Evolutionary conservation across 2,797 vertebrate species (phyloP).

Genomic region (Chloroceryle inda): DNA sequence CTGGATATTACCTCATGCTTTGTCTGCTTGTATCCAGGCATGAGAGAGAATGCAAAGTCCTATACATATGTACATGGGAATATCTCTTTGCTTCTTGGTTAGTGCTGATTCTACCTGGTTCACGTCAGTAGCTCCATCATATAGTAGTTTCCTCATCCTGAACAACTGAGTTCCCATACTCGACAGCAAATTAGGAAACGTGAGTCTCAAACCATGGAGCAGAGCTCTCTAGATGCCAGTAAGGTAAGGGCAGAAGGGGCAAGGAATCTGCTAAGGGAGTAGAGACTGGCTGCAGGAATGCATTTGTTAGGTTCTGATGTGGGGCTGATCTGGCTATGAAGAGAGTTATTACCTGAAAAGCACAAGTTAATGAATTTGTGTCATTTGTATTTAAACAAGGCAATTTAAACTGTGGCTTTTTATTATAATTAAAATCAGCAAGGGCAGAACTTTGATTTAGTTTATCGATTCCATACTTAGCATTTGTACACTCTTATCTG

Average conservation of each 20-base stretch:
- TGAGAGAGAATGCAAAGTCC: background rate
- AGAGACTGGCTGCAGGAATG: background rate
- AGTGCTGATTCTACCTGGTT: background rate
- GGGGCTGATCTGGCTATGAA: background rate
- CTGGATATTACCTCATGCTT: background rate
- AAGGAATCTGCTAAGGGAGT: background rate
- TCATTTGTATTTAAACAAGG: background rate
- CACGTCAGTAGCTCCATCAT: background rate
- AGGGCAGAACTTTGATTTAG: background rate
- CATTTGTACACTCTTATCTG: background rate
- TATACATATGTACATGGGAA: background rate
- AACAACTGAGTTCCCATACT: background rate
- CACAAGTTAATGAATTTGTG: background rate
- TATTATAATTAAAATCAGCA: background rate
- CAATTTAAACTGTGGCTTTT: background rate
- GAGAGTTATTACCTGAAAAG: background rate
- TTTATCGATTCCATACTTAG: background rate
- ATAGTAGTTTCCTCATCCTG: background rate
- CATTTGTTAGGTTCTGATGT: accelerated
- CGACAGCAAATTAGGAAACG: background rate
- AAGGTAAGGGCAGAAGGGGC: background rate
- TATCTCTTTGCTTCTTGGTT: background rate
- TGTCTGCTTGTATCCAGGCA: background rate
- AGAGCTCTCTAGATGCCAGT: background rate
- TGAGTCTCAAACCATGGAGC: accelerated